Base-by-base conservation (phyloP, 2,888 invertebrate genomes). In the Oscheius sp. region DNA sequence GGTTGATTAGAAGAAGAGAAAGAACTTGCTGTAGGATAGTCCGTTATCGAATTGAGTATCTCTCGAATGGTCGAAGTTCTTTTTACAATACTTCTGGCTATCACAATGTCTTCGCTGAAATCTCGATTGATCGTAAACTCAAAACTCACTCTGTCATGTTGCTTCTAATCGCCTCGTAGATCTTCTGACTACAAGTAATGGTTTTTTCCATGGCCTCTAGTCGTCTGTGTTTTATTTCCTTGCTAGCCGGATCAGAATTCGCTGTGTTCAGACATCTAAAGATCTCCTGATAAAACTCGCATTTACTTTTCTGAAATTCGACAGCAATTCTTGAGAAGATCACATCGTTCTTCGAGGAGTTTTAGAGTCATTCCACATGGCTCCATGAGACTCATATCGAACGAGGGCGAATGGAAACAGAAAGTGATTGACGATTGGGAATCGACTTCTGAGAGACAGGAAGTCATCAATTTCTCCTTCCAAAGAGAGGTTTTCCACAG, bases 401-500 rank as follows among this genome's bases (percentile, higher is more conserved):
- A 31, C 1, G 42, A 17, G 2, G 39, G 45, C 1, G 45, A 12
- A 10, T 45, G 42, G 45, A 45, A 45, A 29, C 61, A 61, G n/a
- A 10, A 3, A 42, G 4, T 29, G 5, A 3, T 3, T 6, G 48
- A 23, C 23, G 48, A 25, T 17, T 20, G 48, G 20, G 3, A 12
- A 8, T 37, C 8, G 3, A 27, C 61, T 12, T 12, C 15, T 4
- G 29, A 20, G 23, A 61, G 45, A 61, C 61, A 61, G 1, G 6
- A 8, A 4, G 31, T 25, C n/a, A 61, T 8, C 61, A n/a, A n/a
- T 15, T 61, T 45, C 45, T 61, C 61, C 10, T 45, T 42, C 61
- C 61, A 61, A 42, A 61, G 23, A 1, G 61, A 61, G 15, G 45
- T 17, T 25, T 61, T 61, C 61, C 61, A 61, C 2, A 61, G 17